A percentile compares a stretch with the other conserved stretches of the same genome.
Conservation (phyloP, 2,888 invertebrate species). For the Troilus luridus region DNA sequence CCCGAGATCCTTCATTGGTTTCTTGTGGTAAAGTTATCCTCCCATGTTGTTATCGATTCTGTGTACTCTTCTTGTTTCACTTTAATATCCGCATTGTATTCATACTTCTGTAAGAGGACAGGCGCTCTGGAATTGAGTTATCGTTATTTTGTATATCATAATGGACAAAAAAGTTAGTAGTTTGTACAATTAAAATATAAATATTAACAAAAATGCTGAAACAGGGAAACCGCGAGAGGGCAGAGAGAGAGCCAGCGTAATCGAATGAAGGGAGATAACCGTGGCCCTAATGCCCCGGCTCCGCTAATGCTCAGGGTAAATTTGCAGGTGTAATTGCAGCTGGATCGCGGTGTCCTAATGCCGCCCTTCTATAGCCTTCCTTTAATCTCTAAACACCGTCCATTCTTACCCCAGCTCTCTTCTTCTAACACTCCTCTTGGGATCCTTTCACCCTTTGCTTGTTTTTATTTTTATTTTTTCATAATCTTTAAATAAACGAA, state of each 20-base stretch:
- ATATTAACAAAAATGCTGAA: neutral
- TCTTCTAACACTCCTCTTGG: neutral
- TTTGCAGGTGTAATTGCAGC: constrained; percentile 46
- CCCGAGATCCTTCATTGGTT: no score
- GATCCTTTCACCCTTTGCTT: neutral
- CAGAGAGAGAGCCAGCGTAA: constrained; percentile 8
- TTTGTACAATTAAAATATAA: neutral
- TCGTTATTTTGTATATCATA: neutral
- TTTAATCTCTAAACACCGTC: constrained; percentile 43
- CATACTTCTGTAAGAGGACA: no score
- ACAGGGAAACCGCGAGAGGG: neutral
- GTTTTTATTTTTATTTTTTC: neutral
- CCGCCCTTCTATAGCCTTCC: constrained; percentile 27
- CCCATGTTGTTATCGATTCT: no score
- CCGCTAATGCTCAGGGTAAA: constrained; percentile 32
- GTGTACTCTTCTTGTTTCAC: no score
- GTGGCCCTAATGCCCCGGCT: constrained; percentile 13
- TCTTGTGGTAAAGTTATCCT: no score
- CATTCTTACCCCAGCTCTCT: neutral
- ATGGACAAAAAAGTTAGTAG: neutral
- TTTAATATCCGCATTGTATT: no score
- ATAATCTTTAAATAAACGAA: neutral
- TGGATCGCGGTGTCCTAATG: constrained; percentile 35
- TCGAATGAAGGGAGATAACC: constrained; percentile 32
- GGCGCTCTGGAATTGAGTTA: neutral